These are phyloP conservation scores for Aphelocoma californica DNA, from an alignment of 2,797 vertebrate species.

Conservation along the genomic window DNA sequence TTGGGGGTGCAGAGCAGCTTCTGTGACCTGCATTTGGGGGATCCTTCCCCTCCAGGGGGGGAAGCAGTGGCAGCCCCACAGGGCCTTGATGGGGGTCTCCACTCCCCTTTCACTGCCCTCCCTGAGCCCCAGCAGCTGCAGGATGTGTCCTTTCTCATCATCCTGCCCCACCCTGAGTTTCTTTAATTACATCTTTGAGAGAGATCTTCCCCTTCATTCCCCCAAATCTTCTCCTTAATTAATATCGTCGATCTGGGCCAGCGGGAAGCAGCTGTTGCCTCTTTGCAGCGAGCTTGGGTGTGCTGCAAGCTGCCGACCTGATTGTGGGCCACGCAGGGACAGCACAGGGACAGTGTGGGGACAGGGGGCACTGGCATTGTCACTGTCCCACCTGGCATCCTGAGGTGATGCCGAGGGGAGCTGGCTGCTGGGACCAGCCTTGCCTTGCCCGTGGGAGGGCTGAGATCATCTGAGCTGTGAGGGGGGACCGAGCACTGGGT, in stretches of 20 bases:
- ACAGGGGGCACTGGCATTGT: neutral
- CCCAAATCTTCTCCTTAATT: conserved; percentile 61
- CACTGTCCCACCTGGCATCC: neutral
- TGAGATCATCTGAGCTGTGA: neutral
- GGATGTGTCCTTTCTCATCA: neutral
- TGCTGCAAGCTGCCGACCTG: neutral
- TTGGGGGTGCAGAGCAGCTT: neutral
- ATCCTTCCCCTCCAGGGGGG: accelerated
- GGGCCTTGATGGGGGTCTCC: neutral
- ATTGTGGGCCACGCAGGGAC: neutral
- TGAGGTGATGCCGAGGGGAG: neutral
- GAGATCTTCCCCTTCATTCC: conserved; percentile 37
- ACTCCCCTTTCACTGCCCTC: neutral
- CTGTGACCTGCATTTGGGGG: neutral
- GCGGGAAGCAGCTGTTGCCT: conserved; percentile 38
- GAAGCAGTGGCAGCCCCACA: neutral
- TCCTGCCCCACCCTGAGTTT: neutral
- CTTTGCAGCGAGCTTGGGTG: neutral
- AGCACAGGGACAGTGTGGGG: accelerated
- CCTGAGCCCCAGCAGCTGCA: neutral
- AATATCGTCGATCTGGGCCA: conserved; percentile 39
- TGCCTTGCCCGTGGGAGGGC: accelerated
- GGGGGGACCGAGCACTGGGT: accelerated
- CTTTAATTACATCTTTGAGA: conserved; percentile 50
- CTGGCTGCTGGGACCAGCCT: neutral